These are phyloP conservation scores for Buathra laborator DNA, from an alignment of 2,888 invertebrate genomes.

Conservation along the genomic window DNA sequence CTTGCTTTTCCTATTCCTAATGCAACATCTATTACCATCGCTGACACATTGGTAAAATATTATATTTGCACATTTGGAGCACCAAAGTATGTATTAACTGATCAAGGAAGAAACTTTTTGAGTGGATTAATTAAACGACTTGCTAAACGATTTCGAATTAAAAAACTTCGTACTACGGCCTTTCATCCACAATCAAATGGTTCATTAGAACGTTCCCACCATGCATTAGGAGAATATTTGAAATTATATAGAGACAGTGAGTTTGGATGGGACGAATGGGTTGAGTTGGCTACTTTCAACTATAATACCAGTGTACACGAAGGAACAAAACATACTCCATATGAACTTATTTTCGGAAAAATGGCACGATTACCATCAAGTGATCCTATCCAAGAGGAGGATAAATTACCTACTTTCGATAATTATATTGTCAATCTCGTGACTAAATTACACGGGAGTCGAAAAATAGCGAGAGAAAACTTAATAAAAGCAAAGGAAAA, in stretches of 20 bases:
- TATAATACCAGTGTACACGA: conserved; percentile 65
- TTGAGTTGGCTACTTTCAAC: neutral
- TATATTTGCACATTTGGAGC: neutral
- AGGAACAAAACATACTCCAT: conserved; percentile 41
- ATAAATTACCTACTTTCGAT: conserved; percentile 36
- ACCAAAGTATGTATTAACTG: neutral
- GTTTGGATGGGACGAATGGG: neutral
- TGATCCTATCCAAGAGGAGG: neutral
- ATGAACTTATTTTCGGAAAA: conserved; percentile 1
- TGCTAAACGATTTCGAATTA: neutral
- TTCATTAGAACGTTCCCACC: conserved; percentile 31
- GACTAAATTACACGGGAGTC: conserved; percentile 18
- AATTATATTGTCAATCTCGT: conserved; percentile 55
- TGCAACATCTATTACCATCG: conserved; percentile 10
- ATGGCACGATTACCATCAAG: conserved; percentile 3
- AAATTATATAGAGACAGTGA: neutral
- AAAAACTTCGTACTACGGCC: neutral
- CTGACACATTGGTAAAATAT: neutral
- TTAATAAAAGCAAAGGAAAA: conserved; percentile 51
- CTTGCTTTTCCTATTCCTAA: conserved; percentile 21
- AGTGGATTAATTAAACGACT: neutral
- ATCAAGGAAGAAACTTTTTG: neutral
- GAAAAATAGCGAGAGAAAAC: conserved; percentile 44
- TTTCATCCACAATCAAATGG: conserved; percentile 50
- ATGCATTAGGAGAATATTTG: neutral